Conservation (phyloP, 2,888 invertebrate genomes). For the Barypeithes pellucidus region DNA sequence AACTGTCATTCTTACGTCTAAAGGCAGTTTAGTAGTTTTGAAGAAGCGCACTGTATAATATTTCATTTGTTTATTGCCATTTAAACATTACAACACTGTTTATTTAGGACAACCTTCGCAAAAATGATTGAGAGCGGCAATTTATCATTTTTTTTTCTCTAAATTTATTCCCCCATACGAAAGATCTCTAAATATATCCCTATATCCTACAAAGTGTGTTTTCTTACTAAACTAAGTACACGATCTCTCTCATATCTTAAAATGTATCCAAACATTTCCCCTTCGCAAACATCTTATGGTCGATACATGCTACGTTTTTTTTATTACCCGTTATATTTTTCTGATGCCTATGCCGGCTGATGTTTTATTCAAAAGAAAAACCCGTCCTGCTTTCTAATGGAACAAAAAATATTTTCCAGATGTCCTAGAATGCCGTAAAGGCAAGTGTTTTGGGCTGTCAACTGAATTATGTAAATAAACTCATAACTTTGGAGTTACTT, state of each 20-base stretch:
- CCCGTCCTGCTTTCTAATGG: slow-evolving; percentile 27
- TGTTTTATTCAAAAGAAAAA: slow-evolving; percentile 34
- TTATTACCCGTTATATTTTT: slow-evolving; percentile 32
- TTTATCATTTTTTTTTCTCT: background rate
- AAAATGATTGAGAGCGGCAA: background rate
- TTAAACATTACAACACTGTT: too few species aligned
- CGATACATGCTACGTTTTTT: slow-evolving; percentile 20
- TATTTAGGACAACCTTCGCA: too few species aligned
- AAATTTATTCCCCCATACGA: slow-evolving; percentile 1
- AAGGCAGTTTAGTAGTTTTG: too few species aligned
- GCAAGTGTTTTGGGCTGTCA: slow-evolving; percentile 16
- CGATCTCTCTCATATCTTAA: slow-evolving; percentile 21
- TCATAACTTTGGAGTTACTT: background rate
- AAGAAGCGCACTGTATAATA: too few species aligned
- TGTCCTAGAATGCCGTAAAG: slow-evolving; percentile 14
- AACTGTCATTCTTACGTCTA: too few species aligned
- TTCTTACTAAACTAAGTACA: slow-evolving; percentile 18
- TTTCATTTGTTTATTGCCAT: too few species aligned
- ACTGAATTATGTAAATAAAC: slow-evolving; percentile 8
- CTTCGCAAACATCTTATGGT: slow-evolving; percentile 19
- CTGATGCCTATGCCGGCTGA: slow-evolving; percentile 26
- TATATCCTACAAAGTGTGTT: slow-evolving; percentile 10
- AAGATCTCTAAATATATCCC: slow-evolving; percentile 8
- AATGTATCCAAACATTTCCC: slow-evolving; percentile 16
- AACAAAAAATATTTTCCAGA: slow-evolving; percentile 29